phyloP scores from a whole-genome alignment of 2,113 vertebrate genomes.

The Rhea pennata region DNA sequence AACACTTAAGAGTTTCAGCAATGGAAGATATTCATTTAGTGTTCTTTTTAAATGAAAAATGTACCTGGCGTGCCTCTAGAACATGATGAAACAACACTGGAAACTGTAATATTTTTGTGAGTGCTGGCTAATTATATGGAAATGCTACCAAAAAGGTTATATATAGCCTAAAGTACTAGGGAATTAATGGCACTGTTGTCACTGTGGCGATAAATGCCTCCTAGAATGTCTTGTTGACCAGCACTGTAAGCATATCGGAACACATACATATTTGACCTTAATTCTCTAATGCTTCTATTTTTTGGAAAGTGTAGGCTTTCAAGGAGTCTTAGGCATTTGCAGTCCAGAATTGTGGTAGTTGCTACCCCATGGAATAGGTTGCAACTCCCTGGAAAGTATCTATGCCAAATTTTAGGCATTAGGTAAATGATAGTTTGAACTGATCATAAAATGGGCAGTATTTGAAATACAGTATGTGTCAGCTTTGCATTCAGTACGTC shows the following conservation, averaged over 20 bases:
- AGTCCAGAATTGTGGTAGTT: neutral
- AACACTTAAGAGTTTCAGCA: neutral
- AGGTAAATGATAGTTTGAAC: neutral
- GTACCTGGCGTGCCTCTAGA: neutral
- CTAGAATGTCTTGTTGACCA: neutral
- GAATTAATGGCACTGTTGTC: slow-evolving; percentile 23
- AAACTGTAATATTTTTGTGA: slow-evolving; percentile 8
- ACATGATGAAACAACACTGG: neutral
- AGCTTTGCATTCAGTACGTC: neutral
- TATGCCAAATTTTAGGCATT: neutral
- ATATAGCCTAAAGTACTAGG: neutral
- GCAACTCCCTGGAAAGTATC: neutral
- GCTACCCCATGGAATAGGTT: neutral
- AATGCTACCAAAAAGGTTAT: slow-evolving; percentile 33
- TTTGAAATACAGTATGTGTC: neutral
- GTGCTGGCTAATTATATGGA: slow-evolving; percentile 24
- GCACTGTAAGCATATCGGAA: neutral
- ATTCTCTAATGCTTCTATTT: neutral
- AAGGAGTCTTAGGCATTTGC: neutral
- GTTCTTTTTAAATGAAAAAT: neutral
- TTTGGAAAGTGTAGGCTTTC: neutral
- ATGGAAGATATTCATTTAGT: neutral
- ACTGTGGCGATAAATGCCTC: slow-evolving; percentile 12
- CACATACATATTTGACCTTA: neutral
- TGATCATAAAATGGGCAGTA: neutral